A percentile compares a stretch with the other conserved stretches of the same genome.
phyloP scores from a whole-genome alignment of 2,797 vertebrate species.

The Syngnathus rostellatus region DNA sequence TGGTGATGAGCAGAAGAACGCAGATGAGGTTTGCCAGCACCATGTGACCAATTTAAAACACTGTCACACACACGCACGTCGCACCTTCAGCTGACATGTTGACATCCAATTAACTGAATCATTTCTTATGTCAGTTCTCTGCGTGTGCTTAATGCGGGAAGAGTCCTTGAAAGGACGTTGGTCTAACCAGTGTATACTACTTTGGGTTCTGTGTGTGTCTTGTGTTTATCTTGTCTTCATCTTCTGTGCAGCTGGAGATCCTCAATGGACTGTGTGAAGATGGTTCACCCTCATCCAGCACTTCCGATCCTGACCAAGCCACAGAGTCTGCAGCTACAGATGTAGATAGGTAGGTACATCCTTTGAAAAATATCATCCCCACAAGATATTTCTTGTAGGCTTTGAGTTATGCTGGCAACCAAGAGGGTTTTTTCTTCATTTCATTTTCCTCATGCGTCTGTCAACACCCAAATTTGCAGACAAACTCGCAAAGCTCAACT shows the following conservation, averaged over 20 bases:
- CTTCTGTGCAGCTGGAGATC: constrained; percentile 37
- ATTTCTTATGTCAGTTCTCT: constrained; percentile 20
- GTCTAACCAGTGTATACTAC: background rate
- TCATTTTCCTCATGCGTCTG: background rate
- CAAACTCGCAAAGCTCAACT: background rate
- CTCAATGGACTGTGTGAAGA: constrained; percentile 68
- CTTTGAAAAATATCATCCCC: background rate
- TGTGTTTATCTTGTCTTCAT: constrained; percentile 5
- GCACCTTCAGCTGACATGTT: constrained; percentile 7
- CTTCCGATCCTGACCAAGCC: constrained; percentile 36
- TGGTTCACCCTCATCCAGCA: constrained; percentile 53
- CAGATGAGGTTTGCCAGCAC: constrained; percentile 73
- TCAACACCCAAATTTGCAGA: background rate
- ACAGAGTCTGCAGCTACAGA: constrained; percentile 34
- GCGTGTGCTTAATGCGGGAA: constrained; percentile 2
- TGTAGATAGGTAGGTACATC: constrained; percentile 54
- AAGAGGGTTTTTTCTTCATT: background rate
- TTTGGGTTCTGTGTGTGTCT: background rate
- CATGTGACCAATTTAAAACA: constrained; percentile 6
- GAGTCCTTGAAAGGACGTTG: background rate
- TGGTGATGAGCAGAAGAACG: constrained; percentile 58
- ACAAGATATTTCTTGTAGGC: background rate
- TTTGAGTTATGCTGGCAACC: too few relatives aligned
- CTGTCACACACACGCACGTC: constrained; percentile 11
- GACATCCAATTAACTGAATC: constrained; percentile 38